These are phyloP conservation scores for Pachymerium ferrugineum DNA, from an alignment of 2,888 invertebrate genomes.

Conservation along the genomic window DNA sequence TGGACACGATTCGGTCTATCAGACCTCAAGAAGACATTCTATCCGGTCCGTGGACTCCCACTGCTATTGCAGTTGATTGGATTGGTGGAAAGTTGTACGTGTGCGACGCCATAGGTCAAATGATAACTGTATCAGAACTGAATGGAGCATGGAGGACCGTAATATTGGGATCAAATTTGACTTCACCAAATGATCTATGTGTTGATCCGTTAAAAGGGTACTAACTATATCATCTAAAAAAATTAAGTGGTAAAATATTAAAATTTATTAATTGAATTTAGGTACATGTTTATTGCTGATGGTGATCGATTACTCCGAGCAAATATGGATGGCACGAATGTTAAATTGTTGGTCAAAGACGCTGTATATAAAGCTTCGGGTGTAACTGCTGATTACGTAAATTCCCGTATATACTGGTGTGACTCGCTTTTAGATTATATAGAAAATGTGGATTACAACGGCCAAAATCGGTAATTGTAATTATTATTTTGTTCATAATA, in stretches of 20 bases:
- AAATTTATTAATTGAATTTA: constrained; percentile 38
- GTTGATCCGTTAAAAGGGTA: constrained; percentile 83
- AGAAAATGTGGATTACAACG: constrained; percentile 90
- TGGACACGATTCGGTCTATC: not conserved
- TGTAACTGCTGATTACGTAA: constrained; percentile 82
- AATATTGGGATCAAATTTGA: constrained; percentile 82
- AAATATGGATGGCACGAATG: constrained; percentile 89
- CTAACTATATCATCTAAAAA: constrained; percentile 37
- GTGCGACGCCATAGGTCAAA: constrained; percentile 84
- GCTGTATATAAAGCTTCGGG: constrained; percentile 92
- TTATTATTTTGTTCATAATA: not conserved
- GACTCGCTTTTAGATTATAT: constrained; percentile 92
- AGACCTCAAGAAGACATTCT: constrained; percentile 57
- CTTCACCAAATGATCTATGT: constrained; percentile 83
- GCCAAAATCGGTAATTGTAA: constrained; percentile 59
- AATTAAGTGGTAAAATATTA: not conserved
- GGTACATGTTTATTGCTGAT: constrained; percentile 55
- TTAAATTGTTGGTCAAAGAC: constrained; percentile 76
- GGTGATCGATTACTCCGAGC: constrained; percentile 61
- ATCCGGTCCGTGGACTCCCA: constrained; percentile 82
- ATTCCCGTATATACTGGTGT: constrained; percentile 90
- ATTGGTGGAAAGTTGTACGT: constrained; percentile 93
- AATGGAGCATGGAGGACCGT: constrained; percentile 83
- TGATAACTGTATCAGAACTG: constrained; percentile 88
- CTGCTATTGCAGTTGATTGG: constrained; percentile 93